phyloP scores from a whole-genome alignment of 2,797 vertebrate species.

The Sciaenops ocellatus region DNA sequence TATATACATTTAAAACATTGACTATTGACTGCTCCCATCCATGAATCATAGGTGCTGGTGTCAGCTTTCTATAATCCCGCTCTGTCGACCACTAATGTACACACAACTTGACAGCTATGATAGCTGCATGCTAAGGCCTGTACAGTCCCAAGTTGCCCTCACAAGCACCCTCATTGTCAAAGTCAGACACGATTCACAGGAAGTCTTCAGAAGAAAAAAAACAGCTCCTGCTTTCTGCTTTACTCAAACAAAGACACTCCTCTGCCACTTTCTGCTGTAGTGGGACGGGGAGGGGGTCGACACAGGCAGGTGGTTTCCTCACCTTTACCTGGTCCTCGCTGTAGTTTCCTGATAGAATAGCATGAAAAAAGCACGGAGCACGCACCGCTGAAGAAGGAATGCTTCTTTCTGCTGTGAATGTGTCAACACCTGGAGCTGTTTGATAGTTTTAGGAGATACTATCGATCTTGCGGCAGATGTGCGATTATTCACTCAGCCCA shows the following conservation, averaged over 20 bases:
- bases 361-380: conserved; percentile 8
- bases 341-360: conserved; percentile 7
- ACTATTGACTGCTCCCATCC: background rate
- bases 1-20: background rate
- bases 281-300: too few relatives aligned
- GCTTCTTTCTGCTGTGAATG: conserved; percentile 33
- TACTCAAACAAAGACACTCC: conserved; percentile 9
- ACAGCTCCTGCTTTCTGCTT: background rate
- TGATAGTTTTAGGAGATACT: conserved; percentile 54
- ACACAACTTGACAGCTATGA: background rate
- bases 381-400: conserved; percentile 53
- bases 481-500: conserved; percentile 27
- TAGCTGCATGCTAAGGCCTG: conserved; percentile 36
- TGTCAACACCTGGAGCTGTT: conserved; percentile 61
- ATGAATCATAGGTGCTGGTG: background rate
- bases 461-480: conserved; percentile 59
- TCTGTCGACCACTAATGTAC: background rate
- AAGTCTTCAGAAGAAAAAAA: conserved; percentile 22
- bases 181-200: conserved; percentile 17
- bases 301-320: conserved; percentile 28
- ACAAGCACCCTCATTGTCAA: conserved; percentile 6
- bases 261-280: background rate
- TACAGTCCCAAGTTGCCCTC: conserved; percentile 9
- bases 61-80: background rate
- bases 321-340: background rate